These are phyloP conservation scores for Phrixothrix hirtus DNA, from an alignment of 2,888 invertebrate species.

Conservation along the genomic window DNA sequence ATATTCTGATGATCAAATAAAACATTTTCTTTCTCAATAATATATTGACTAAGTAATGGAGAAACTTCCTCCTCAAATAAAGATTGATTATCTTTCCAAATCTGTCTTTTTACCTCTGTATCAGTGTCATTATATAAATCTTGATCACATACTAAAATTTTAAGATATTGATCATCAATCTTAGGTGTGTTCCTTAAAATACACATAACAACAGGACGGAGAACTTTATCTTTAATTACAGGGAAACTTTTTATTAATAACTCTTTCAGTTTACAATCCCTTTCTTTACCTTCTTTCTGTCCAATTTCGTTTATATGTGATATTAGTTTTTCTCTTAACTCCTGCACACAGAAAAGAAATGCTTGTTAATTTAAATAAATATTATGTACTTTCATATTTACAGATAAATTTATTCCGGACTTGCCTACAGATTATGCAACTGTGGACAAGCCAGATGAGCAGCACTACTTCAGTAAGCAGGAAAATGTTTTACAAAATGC, in stretches of 20 bases:
- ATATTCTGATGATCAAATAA: slow-evolving; percentile 86
- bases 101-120: slow-evolving; percentile 95
- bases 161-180: slow-evolving; percentile 87
- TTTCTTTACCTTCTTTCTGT: slow-evolving; percentile 69
- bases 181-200: slow-evolving; percentile 90
- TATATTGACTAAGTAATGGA: slow-evolving; percentile 90
- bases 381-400: no score
- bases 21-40: slow-evolving; percentile 89
- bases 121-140: slow-evolving; percentile 93
- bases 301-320: slow-evolving; percentile 84
- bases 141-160: slow-evolving; percentile 77
- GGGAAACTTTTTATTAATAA: slow-evolving; percentile 90
- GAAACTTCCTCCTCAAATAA: slow-evolving; percentile 97
- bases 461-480: no score
- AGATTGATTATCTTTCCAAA: slow-evolving; percentile 97
- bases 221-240: slow-evolving; percentile 85
- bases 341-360: slow-evolving; percentile 49
- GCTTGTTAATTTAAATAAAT: background rate
- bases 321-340: slow-evolving; percentile 71
- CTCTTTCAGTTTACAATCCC: slow-evolving; percentile 86
- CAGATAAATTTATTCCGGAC: no score
- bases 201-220: slow-evolving; percentile 93
- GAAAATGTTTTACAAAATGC: no score
- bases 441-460: no score
- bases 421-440: no score